Evolutionary conservation across 2,888 invertebrate genomes (phyloP).

Genomic region (Cheilosia vulpina): DNA sequence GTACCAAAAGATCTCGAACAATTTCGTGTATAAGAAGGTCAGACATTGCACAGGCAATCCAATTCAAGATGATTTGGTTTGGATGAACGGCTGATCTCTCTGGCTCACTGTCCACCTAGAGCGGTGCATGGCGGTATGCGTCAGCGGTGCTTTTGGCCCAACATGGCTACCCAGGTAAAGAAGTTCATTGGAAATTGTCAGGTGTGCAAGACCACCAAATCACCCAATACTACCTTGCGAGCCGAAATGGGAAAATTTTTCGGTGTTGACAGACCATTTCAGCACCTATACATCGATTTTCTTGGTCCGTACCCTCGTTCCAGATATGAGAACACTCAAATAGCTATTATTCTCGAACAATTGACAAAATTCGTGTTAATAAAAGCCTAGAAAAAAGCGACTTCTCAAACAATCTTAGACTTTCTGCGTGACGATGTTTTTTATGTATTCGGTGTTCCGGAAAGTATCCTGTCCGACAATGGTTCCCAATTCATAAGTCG

Average conservation of each 20-base stretch:
- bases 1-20: no score
- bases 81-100: background rate
- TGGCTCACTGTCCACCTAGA: slow-evolving; percentile 8
- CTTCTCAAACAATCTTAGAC: background rate
- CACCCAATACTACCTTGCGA: background rate
- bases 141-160: slow-evolving; percentile 17
- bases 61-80: background rate
- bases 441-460: background rate
- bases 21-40: slow-evolving; percentile 4
- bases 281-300: background rate
- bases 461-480: slow-evolving; percentile 8
- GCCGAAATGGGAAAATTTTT: background rate
- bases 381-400: background rate
- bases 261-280: background rate
- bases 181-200: slow-evolving; percentile 2
- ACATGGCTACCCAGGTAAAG: slow-evolving; percentile 22
- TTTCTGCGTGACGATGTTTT: background rate
- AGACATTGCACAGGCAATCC: background rate
- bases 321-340: background rate
- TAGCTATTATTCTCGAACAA: background rate
- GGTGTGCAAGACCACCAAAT: slow-evolving; percentile 9
- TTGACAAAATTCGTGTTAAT: background rate
- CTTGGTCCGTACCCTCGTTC: background rate
- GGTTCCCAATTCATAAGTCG: slow-evolving; percentile 7
- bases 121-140: slow-evolving; percentile 19